These are phyloP conservation scores for Aphodius granarius DNA, from an alignment of 2,888 invertebrate genomes.

Conservation along the genomic window DNA sequence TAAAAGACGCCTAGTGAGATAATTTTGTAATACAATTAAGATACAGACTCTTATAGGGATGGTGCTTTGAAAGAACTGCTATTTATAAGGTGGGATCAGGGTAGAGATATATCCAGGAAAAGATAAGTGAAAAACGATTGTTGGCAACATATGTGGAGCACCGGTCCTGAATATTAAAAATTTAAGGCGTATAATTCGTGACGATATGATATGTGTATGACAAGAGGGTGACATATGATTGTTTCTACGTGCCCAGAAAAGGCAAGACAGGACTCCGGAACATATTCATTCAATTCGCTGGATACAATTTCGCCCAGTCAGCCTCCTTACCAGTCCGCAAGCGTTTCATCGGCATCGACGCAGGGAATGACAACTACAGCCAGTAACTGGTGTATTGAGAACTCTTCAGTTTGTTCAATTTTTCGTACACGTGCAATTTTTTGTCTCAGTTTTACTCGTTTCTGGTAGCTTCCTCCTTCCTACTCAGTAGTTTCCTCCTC, in stretches of 20 bases:
- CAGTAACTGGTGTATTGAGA: constrained; percentile 37
- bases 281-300: constrained; percentile 42
- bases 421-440: constrained; percentile 38
- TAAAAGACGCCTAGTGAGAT: no score
- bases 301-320: constrained; percentile 36
- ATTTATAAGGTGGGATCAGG: neutral
- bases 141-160: neutral
- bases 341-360: constrained; percentile 50
- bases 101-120: neutral
- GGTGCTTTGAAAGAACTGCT: neutral
- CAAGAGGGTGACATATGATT: constrained; percentile 33
- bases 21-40: no score
- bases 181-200: neutral
- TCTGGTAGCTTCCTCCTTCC: neutral
- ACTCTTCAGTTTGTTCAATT: constrained; percentile 42
- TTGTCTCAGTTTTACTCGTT: constrained; percentile 36
- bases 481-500: neutral
- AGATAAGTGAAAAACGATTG: neutral
- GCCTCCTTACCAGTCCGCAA: constrained; percentile 46
- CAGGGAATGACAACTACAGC: constrained; percentile 48
- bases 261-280: constrained; percentile 36
- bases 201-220: neutral
- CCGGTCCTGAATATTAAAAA: neutral
- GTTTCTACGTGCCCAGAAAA: constrained; percentile 37
- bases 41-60: no score